Conservation (phyloP, 2,888 invertebrate species). For the Spisula subtruncata region DNA sequence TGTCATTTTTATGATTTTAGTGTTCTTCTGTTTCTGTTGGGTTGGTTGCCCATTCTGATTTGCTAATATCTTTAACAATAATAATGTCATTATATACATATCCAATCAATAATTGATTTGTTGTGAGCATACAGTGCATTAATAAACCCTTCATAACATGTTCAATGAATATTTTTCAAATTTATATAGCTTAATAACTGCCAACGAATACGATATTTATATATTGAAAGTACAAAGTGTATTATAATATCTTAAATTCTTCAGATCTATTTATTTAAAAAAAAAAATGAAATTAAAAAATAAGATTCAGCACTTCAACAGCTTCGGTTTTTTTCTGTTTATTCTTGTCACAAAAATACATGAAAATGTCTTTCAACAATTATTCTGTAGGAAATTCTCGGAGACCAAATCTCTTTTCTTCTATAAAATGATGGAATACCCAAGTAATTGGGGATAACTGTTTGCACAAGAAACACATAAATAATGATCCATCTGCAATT, state of each 20-base stretch:
- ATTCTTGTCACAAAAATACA: slow-evolving; percentile 25
- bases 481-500: slow-evolving; percentile 52
- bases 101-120: no score
- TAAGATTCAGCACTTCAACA: background rate
- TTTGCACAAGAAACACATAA: slow-evolving; percentile 55
- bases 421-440: slow-evolving; percentile 51
- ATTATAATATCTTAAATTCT: background rate
- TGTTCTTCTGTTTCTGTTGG: no score
- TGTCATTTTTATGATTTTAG: no score
- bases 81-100: no score
- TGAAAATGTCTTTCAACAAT: slow-evolving; percentile 52
- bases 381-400: slow-evolving; percentile 27
- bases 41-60: no score
- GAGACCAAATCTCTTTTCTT: slow-evolving; percentile 50
- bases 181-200: background rate
- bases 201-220: background rate
- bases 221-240: background rate
- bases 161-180: background rate
- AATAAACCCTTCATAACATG: no score
- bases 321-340: background rate
- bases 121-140: no score
- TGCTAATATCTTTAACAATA: no score
- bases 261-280: background rate
- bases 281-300: background rate
- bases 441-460: slow-evolving; percentile 53